Evolutionary conservation across 2,113 vertebrate genomes (phyloP), one percentile per base, ranked within the genome.

Genomic region (Todiramphus chloris): DNA sequence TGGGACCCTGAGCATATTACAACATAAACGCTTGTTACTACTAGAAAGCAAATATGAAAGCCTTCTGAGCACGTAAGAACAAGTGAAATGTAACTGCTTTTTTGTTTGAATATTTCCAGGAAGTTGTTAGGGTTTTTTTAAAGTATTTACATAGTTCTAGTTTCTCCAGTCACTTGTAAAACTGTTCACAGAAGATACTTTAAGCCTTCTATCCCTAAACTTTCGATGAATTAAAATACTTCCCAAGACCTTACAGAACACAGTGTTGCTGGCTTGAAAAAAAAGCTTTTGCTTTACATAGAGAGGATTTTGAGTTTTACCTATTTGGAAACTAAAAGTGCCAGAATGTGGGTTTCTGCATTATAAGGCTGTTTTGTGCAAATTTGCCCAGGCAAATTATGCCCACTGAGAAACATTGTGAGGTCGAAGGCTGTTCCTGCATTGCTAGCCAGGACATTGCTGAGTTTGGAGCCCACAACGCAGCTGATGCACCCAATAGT

Each of bases 391-490:
- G 50, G 16, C 35, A 51, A 37, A 41, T 30, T 21, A 7, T 56
- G 37, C 41, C 11, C 3, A 1, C 73, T 67, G 48, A 87, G 74
- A 75, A 68, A 4, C 0, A 0, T 10, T 6, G 6, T 50, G 37
- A 41, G 28, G 37, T 58, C 27, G 0, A 0, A 73, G 24, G n/a
- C 4, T 4, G 0, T 37, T 75, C 28, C 13, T 73, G 63, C 64
- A 3, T 0, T 1, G 1, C 8, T 62, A 1, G 0, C 25, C 25
- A 14, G 50, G 41, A 13, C 9, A 2, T 0, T 0, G 30, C 55
- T 37, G 44, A 73, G 41, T 31, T 88, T 17, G 5, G n/a, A 37
- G 56, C 0, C 1, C n/a, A 31, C 30, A 10, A 33, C 70, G 31
- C 0, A 0, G 25, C 43, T 43, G 59, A 20, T 13, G 55, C 39